Percentiles rank a stretch among this genome's conserved stretches.
Conservation (phyloP, 2,113 vertebrate species). For the Typhlomys cinereus region DNA sequence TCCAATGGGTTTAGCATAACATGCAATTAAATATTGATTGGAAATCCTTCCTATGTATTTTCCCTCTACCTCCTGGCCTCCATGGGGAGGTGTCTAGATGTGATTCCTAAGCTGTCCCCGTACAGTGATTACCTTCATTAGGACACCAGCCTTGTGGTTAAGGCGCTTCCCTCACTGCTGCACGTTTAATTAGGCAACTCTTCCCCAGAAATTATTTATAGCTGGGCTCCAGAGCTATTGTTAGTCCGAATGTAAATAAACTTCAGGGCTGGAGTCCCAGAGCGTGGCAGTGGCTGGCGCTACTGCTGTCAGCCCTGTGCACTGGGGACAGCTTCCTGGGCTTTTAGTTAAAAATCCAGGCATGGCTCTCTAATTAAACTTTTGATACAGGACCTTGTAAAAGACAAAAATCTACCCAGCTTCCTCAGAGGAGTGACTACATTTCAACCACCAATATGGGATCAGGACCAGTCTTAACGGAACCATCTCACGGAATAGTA, state of each 20-base stretch:
- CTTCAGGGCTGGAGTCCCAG: slow-evolving; percentile 85
- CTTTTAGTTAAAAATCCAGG: slow-evolving; percentile 68
- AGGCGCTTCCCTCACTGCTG: slow-evolving; percentile 85
- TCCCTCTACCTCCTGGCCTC: slow-evolving; percentile 80
- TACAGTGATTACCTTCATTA: slow-evolving; percentile 88
- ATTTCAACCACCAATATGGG: neutral
- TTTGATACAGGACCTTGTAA: slow-evolving; percentile 34
- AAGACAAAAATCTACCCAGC: neutral
- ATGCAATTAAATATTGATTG: slow-evolving; percentile 89
- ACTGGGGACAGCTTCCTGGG: slow-evolving; percentile 66
- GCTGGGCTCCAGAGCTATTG: slow-evolving; percentile 85
- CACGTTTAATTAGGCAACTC: slow-evolving; percentile 89
- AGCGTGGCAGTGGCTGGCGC: slow-evolving; percentile 74
- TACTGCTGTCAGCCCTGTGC: slow-evolving; percentile 67
- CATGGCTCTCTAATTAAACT: slow-evolving; percentile 61
- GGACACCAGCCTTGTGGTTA: slow-evolving; percentile 87
- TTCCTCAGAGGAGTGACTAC: no score
- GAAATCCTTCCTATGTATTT: slow-evolving; percentile 81
- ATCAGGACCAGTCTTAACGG: no score
- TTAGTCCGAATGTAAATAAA: slow-evolving; percentile 89
- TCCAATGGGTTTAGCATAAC: slow-evolving; percentile 76
- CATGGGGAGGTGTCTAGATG: slow-evolving; percentile 80
- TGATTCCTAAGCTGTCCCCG: slow-evolving; percentile 87
- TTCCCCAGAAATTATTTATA: slow-evolving; percentile 91
- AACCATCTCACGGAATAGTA: neutral